phyloP scores from a whole-genome alignment of 2,797 vertebrate genomes.

The Discoglossus pictus region DNA sequence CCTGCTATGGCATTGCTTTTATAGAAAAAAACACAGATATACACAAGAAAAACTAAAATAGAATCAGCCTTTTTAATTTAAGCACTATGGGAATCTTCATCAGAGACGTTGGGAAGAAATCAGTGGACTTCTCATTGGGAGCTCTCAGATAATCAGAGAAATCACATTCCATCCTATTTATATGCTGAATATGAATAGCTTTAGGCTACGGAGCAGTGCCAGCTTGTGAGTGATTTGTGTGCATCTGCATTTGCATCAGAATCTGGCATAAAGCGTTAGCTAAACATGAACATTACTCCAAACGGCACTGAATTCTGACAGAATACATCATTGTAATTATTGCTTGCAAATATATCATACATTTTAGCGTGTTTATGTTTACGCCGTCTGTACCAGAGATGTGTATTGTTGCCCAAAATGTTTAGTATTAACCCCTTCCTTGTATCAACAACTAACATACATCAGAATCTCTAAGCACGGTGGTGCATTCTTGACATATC shows the following conservation, averaged over 20 bases:
- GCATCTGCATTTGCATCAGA: not conserved
- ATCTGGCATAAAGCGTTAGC: not conserved
- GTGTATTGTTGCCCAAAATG: no score
- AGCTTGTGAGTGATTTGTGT: constrained; percentile 1
- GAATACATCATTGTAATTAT: constrained; percentile 20
- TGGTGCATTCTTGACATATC: not conserved
- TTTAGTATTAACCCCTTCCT: not conserved
- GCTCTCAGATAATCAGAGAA: constrained; percentile 8
- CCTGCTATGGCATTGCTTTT: no score
- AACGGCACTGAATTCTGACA: not conserved
- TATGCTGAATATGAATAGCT: constrained; percentile 9
- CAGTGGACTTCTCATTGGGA: not conserved
- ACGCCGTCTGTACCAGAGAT: no score
- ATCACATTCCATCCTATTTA: constrained; percentile 14
- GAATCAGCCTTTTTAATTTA: not conserved
- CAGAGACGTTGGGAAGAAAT: not conserved
- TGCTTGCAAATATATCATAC: not conserved
- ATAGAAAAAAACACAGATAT: not conserved
- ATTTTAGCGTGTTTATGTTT: not conserved
- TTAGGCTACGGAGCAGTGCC: not conserved
- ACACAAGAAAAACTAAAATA: not conserved
- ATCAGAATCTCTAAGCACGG: not conserved
- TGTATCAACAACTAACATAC: not conserved
- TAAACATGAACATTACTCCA: constrained; percentile 7
- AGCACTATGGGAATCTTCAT: not conserved